Evolutionary conservation across 1,140 invertebrate genomes (phyloP).

Genomic region (Popillia japonica): DNA sequence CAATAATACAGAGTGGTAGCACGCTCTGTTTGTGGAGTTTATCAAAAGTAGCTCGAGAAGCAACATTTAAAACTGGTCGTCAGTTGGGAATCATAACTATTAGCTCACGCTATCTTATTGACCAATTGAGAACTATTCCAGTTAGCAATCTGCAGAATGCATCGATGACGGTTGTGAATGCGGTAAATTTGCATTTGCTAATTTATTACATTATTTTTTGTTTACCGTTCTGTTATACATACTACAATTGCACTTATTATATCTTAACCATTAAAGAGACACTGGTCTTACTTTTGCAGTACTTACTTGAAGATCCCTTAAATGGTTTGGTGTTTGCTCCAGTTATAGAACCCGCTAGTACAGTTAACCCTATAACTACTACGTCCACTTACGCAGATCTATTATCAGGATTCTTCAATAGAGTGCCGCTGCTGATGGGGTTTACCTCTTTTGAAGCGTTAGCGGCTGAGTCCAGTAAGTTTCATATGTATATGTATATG

Average conservation of each 20-base stretch:
- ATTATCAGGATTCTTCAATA: no score
- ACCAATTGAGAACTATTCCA: background rate
- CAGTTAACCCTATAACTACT: no score
- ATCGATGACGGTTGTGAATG: background rate
- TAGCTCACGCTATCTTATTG: background rate
- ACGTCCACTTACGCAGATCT: no score
- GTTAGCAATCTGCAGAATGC: background rate
- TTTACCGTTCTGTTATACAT: no score
- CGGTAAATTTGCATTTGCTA: background rate
- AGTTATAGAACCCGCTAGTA: no score
- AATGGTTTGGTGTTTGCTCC: no score
- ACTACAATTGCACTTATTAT: no score
- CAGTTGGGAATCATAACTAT: background rate
- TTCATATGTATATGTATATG: no score
- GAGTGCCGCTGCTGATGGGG: background rate
- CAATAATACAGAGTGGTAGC: conserved; percentile 1
- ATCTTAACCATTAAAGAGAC: background rate
- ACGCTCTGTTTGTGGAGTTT: background rate
- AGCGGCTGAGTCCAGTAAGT: background rate
- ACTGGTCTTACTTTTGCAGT: background rate
- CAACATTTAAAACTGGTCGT: background rate
- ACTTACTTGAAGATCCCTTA: background rate
- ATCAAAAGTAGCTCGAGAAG: background rate
- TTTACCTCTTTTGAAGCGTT: background rate
- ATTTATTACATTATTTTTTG: background rate